A percentile compares a stretch with the other conserved stretches of the same genome.
Evolutionary conservation across 92 coral and sea anemone species (phyloP).

Genomic region (Hydrozoanthus gracilis): DNA sequence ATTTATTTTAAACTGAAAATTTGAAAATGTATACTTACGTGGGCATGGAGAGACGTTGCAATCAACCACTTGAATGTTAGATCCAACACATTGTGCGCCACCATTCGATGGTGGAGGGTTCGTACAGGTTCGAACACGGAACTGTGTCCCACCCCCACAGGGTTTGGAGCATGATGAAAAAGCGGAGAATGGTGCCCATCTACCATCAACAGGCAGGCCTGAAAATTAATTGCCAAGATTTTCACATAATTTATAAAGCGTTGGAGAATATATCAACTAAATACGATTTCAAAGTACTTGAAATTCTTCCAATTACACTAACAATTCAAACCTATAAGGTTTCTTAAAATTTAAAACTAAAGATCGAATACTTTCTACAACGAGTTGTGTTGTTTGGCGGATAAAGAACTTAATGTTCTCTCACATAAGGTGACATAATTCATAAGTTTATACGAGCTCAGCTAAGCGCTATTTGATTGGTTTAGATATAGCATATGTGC

Average conservation of each 20-base stretch:
- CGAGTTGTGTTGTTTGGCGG: too few species aligned
- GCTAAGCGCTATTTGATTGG: too few species aligned
- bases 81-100: background rate
- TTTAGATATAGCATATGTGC: too few species aligned
- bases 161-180: background rate
- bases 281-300: too few species aligned
- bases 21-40: background rate
- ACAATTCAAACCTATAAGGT: too few species aligned
- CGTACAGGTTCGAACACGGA: background rate
- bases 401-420: too few species aligned
- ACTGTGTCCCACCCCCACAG: slow-evolving; percentile 23
- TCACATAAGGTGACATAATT: too few species aligned
- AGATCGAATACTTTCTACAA: too few species aligned
- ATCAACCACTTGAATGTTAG: background rate
- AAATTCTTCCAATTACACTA: too few species aligned
- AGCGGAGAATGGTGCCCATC: background rate
- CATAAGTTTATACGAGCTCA: too few species aligned
- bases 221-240: background rate
- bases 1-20: too few species aligned
- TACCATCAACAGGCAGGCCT: background rate
- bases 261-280: background rate
- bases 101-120: slow-evolving; percentile 14
- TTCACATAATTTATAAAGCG: background rate
- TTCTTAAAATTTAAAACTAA: too few species aligned
- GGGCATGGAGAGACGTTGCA: background rate